phyloP scores from a whole-genome alignment of 2,797 vertebrate genomes.

The Acrossocheilus fasciatus region DNA sequence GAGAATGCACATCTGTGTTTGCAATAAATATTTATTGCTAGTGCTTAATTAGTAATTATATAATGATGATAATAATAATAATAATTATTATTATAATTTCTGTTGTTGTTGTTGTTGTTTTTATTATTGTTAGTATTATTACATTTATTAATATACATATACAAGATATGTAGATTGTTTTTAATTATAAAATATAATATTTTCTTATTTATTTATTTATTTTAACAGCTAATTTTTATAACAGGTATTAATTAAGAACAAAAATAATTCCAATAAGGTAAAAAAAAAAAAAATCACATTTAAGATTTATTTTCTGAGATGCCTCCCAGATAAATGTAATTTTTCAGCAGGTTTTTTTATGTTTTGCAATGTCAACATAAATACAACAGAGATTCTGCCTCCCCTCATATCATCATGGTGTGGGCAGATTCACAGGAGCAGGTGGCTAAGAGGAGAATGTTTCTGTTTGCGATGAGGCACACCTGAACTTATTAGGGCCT shows the following conservation, averaged over 20 bases:
- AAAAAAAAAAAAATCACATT: background rate
- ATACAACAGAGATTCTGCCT: background rate
- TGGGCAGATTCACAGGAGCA: slow-evolving; percentile 5
- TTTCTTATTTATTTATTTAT: too few species aligned
- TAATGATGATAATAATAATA: too few species aligned
- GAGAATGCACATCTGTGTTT: background rate
- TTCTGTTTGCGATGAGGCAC: slow-evolving; percentile 5
- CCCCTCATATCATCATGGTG: background rate
- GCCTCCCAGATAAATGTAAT: background rate
- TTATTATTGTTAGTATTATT: too few species aligned
- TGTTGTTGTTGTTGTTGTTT: too few species aligned
- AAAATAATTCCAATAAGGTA: background rate
- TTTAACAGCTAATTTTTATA: too few species aligned
- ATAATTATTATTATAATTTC: too few species aligned
- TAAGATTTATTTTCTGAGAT: background rate
- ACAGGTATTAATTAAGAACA: background rate
- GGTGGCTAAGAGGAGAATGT: slow-evolving; percentile 3
- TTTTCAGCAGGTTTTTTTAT: too few species aligned
- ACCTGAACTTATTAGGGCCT: slow-evolving; percentile 7
- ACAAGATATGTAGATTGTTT: background rate
- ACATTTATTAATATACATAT: too few species aligned
- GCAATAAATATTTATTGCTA: background rate
- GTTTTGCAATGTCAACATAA: background rate
- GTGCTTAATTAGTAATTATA: background rate
- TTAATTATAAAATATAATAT: background rate